Evolutionary conservation across 2,888 invertebrate species (phyloP).

Genomic region (Serrognathus titanus): DNA sequence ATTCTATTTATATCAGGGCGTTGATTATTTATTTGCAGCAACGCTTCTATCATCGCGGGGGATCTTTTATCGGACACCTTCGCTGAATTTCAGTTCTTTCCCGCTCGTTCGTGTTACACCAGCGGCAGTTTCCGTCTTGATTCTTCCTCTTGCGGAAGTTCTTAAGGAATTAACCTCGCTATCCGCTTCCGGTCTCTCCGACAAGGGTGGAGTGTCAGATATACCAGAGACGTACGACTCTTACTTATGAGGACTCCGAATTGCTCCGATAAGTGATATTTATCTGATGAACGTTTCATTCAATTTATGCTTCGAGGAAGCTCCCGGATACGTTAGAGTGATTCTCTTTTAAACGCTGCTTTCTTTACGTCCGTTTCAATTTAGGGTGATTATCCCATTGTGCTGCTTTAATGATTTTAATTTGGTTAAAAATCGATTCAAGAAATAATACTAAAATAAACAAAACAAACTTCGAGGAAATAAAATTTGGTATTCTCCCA

Average conservation of each 20-base stretch:
- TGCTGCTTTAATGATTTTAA: too few relatives aligned
- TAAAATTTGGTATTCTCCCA: too few relatives aligned
- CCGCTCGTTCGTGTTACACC: constrained; percentile 3
- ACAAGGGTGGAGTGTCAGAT: constrained; percentile 14
- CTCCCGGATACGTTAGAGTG: too few relatives aligned
- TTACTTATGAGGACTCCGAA: constrained; percentile 17
- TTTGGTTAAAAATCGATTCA: too few relatives aligned
- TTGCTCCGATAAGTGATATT: constrained; percentile 21
- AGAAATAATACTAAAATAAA: too few relatives aligned
- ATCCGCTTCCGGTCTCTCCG: constrained; percentile 23
- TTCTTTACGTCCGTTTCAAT: too few relatives aligned
- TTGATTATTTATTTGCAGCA: constrained; percentile 27
- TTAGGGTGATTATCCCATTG: too few relatives aligned
- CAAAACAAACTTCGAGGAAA: too few relatives aligned
- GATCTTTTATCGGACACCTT: constrained; percentile 22
- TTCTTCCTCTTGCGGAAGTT: constrained; percentile 19
- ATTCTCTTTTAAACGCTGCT: too few relatives aligned
- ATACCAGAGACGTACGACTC: constrained; percentile 18
- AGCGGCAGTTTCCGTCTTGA: constrained; percentile 6
- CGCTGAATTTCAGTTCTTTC: constrained; percentile 6
- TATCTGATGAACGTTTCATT: constrained; percentile 14
- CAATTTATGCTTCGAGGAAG: too few relatives aligned
- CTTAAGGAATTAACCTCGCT: constrained; percentile 25
- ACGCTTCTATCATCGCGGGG: constrained; percentile 21
- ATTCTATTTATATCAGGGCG: constrained; percentile 20